These are phyloP conservation scores for Heteromyza rotundicornis DNA, from an alignment of 2,888 invertebrate species.

Conservation along the genomic window DNA sequence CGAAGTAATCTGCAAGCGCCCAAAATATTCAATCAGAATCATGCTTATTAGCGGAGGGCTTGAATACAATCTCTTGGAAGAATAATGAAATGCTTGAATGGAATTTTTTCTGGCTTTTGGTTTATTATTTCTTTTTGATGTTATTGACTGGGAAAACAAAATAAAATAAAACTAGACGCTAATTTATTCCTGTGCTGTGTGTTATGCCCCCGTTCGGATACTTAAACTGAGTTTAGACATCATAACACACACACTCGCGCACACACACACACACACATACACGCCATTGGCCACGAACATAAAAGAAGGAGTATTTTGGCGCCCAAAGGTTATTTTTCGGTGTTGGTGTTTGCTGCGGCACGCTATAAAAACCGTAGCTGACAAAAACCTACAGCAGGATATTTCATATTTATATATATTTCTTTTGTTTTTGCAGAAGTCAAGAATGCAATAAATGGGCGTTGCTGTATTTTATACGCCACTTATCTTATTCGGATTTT, in stretches of 20 bases:
- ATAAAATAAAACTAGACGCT: conserved; percentile 12
- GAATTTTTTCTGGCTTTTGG: too few relatives aligned
- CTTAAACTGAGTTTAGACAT: too few relatives aligned
- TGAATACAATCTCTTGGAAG: too few relatives aligned
- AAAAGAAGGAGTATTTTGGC: too few relatives aligned
- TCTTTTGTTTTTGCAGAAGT: not conserved
- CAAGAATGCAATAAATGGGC: conserved; percentile 11
- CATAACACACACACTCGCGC: too few relatives aligned
- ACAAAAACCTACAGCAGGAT: not conserved
- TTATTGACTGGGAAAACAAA: conserved; percentile 43
- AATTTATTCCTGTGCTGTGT: too few relatives aligned
- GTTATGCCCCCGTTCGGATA: too few relatives aligned
- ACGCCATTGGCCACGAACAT: too few relatives aligned
- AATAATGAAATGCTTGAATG: too few relatives aligned
- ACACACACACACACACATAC: too few relatives aligned
- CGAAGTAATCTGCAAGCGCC: not conserved
- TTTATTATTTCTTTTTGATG: conserved; percentile 50
- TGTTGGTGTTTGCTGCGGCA: too few relatives aligned
- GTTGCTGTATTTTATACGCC: conserved; percentile 8
- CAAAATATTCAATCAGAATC: not conserved
- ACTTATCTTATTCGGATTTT: not conserved
- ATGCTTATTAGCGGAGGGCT: too few relatives aligned
- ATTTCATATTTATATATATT: not conserved
- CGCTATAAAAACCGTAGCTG: conserved; percentile 8
- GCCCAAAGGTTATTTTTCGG: not conserved